Evolutionary conservation across 2,888 invertebrate genomes (phyloP).

Genomic region (Latrodectus hesperus): DNA sequence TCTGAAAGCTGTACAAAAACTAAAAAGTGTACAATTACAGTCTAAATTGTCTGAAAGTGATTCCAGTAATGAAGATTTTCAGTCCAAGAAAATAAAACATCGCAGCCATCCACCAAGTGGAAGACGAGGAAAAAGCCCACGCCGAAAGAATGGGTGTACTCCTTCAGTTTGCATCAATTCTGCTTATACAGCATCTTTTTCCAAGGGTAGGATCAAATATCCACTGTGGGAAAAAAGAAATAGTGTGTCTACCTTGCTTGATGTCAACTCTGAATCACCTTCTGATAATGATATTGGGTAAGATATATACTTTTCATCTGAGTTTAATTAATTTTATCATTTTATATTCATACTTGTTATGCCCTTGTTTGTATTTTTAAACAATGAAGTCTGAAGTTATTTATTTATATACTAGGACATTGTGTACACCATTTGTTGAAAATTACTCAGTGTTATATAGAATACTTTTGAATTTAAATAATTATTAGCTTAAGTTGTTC

Average conservation of each 20-base stretch:
- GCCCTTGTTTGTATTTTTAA: too few relatives aligned
- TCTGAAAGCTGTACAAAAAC: conserved; percentile 35
- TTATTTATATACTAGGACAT: too few relatives aligned
- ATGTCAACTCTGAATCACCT: conserved; percentile 39
- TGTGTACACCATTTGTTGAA: too few relatives aligned
- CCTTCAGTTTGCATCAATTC: conserved; percentile 65
- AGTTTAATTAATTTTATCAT: not conserved
- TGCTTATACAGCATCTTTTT: conserved; percentile 32
- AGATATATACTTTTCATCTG: conserved; percentile 2
- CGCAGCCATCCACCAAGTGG: conserved; percentile 54
- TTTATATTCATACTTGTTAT: not conserved
- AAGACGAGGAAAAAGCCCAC: conserved; percentile 49
- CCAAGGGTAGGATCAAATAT: conserved; percentile 55
- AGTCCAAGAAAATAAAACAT: conserved; percentile 30
- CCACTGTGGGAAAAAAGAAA: conserved; percentile 55
- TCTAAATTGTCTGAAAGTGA: conserved; percentile 56
- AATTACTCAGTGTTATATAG: too few relatives aligned
- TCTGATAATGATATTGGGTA: conserved; percentile 65
- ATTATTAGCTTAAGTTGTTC: too few relatives aligned
- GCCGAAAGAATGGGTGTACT: conserved; percentile 40
- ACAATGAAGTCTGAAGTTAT: too few relatives aligned
- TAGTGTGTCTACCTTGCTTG: conserved; percentile 44
- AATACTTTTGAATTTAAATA: too few relatives aligned
- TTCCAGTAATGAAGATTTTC: conserved; percentile 64
- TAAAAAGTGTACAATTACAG: conserved; percentile 27